Percentiles rank a stretch among this genome's conserved stretches.
phyloP scores from a whole-genome alignment of 2,113 vertebrate genomes.

The Rhineura floridana region DNA sequence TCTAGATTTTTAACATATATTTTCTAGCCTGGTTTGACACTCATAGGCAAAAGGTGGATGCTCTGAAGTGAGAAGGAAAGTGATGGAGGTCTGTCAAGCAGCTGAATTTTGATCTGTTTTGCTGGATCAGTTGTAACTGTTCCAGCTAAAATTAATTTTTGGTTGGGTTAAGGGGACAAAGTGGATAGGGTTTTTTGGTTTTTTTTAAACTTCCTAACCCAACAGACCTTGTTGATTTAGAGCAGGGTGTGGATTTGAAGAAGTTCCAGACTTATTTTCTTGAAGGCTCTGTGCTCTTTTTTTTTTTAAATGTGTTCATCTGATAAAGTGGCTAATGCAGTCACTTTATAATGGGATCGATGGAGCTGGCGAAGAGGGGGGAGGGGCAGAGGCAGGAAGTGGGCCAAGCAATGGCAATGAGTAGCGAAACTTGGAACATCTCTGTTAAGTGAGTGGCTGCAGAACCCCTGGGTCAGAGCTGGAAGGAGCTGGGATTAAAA shows the following conservation, averaged over 20 bases:
- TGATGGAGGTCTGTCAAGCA: background rate
- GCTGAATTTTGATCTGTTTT: background rate
- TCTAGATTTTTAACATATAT: background rate
- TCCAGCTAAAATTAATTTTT: background rate
- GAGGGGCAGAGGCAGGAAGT: background rate
- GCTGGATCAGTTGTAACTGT: background rate
- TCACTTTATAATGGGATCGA: constrained; percentile 38
- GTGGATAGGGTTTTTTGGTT: background rate
- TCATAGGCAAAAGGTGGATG: background rate
- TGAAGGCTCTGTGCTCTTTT: background rate
- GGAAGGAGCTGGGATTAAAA: constrained; percentile 23
- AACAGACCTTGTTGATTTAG: background rate
- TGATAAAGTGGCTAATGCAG: constrained; percentile 44
- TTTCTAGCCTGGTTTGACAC: background rate
- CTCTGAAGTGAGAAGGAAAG: background rate
- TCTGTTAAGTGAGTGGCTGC: constrained; percentile 36
- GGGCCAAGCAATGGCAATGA: background rate
- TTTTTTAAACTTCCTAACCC: background rate
- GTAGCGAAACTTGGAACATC: constrained; percentile 40
- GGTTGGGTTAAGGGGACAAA: no score
- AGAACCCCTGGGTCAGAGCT: constrained; percentile 15
- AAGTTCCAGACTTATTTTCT: background rate
- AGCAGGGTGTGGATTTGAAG: background rate
- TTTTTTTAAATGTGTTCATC: background rate
- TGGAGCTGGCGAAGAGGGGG: background rate